Conservation (phyloP, 2,113 vertebrate genomes). For the Tyrannus savana region DNA sequence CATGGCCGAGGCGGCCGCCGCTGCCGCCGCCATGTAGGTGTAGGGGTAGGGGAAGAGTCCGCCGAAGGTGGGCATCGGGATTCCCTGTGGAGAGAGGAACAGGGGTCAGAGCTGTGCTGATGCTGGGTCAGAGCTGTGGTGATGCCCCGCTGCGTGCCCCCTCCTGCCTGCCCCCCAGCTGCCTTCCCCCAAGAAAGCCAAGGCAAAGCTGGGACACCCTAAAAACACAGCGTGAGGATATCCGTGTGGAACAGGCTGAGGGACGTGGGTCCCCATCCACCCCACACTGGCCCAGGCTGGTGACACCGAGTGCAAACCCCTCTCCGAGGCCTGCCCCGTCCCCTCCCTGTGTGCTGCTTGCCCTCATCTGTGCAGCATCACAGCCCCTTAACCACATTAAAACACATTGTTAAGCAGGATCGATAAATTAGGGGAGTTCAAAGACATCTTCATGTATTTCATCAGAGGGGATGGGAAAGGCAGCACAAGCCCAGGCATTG, state of each 20-base stretch:
- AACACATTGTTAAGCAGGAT: neutral
- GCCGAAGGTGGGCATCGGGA: constrained; percentile 97
- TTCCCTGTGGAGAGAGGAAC: constrained; percentile 80
- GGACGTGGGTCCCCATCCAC: neutral
- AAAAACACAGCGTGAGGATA: fast-evolving
- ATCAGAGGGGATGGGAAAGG: neutral
- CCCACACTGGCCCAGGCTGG: fast-evolving
- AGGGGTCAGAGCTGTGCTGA: neutral
- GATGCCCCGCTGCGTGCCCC: fast-evolving
- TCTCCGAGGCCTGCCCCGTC: neutral
- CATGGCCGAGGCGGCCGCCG: constrained; percentile 88
- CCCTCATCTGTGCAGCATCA: neutral
- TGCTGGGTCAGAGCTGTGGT: neutral
- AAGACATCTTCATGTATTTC: neutral
- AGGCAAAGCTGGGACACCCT: neutral
- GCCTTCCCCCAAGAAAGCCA: fast-evolving
- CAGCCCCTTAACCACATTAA: neutral
- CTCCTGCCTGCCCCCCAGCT: fast-evolving
- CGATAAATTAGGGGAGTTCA: neutral
- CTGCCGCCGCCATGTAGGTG: constrained; percentile 97
- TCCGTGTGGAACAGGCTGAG: neutral
- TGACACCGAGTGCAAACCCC: fast-evolving
- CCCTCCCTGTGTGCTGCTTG: fast-evolving
- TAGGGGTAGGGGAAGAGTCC: constrained; percentile 97
- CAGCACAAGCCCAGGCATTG: fast-evolving